A percentile compares a stretch with the other conserved stretches of the same genome.
phyloP scores from a whole-genome alignment of 2,797 vertebrate species.

The Malacoraja senta region DNA sequence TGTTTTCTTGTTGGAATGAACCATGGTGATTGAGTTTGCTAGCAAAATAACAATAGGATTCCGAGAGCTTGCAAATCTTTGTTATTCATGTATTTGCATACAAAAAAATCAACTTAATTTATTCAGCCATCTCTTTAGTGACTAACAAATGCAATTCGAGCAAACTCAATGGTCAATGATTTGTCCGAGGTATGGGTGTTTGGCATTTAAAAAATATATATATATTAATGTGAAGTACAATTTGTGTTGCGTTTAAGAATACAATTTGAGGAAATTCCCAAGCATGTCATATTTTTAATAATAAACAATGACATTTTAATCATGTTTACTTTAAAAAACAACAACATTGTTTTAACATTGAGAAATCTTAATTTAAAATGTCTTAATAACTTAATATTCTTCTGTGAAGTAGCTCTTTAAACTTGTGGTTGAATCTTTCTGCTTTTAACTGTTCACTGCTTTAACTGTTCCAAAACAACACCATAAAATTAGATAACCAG shows the following conservation, averaged over 20 bases:
- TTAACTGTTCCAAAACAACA: background rate
- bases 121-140: background rate
- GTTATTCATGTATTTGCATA: background rate
- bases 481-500: background rate
- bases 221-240: background rate
- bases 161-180: background rate
- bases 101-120: background rate
- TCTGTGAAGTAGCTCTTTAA: background rate
- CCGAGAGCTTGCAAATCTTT: background rate
- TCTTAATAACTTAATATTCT: background rate
- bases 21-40: background rate
- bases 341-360: background rate
- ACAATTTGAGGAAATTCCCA: background rate
- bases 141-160: background rate
- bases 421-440: background rate
- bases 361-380: background rate
- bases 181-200: too few species aligned
- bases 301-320: background rate
- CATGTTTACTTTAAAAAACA: background rate
- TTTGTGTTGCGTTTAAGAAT: background rate
- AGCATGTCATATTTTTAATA: too few species aligned
- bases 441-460: background rate
- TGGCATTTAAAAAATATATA: too few species aligned
- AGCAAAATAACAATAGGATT: too few species aligned
- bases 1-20: background rate